Base-by-base conservation (phyloP, 2,888 invertebrate species). In the Trichogramma dendrolimi region DNA sequence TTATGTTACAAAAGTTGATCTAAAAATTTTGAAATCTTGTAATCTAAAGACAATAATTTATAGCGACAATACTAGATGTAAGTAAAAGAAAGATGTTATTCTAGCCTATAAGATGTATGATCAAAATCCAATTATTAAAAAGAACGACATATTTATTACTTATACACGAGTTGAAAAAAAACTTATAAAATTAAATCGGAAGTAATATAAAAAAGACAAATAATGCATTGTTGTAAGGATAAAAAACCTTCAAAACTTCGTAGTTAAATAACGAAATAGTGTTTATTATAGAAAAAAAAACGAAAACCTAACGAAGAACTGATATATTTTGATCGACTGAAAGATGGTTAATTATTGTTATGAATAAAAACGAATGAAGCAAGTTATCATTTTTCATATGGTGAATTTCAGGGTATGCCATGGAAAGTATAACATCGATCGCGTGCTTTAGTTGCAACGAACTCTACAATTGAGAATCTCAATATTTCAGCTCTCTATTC, bases 171-270 rank as follows among this genome's bases (percentile, higher is more conserved):
- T 50, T 14, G 14, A 44, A 44, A 46, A 7, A 46, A 44, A 55
- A 51, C 10, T 14, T 52, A 14, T 52, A 52, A 8, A 52, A 52
- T 8, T 58, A 48, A 41, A 42, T 55, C 40, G 8, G 46, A 54
- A 57, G 42, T 60, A 53, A 55, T 46, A 58, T 60, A 52, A 60
- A 54, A 60, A 10, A 54, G 41, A 55, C 50, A 43, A 42, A 51
- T 41, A 61, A 49, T 43, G 40, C 46, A 56, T 42, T 47, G 27
- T 39, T 27, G 42, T 48, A 54, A 52, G 49, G 52, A 59, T 63
- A 58, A 53, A n/a, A 60, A 60, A 7, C 44, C 40, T 52, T 41
- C 14, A 38, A 50, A 38, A 55, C 10, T 59, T 64, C 55, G 54
- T 50, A 61, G 5, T 14, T 48, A 11, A 61, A 48, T 61, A 48